phyloP scores from a whole-genome alignment of 1,140 invertebrate genomes.

The Aphis craccivora region DNA sequence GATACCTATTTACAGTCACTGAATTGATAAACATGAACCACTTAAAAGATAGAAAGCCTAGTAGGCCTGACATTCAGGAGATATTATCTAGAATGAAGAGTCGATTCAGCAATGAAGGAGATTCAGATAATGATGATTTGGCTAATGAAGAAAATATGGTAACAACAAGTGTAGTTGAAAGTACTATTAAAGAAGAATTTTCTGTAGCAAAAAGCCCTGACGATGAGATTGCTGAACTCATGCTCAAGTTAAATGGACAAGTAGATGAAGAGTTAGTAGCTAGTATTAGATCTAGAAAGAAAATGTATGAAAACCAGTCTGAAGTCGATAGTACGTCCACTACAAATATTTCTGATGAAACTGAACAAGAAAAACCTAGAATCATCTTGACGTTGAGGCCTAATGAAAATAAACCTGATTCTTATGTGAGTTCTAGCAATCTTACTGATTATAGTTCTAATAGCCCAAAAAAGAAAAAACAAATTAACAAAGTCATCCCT shows the following conservation, averaged over 20 bases:
- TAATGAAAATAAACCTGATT: slow-evolving; percentile 59
- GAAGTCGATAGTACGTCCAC: slow-evolving; percentile 43
- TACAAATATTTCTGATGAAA: slow-evolving; percentile 15
- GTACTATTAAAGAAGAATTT: slow-evolving; percentile 42
- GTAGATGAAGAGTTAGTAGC: slow-evolving; percentile 52
- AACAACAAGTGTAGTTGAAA: slow-evolving; percentile 23
- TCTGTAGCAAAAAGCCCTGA: slow-evolving; percentile 26
- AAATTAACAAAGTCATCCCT: not conserved
- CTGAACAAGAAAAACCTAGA: slow-evolving; percentile 59
- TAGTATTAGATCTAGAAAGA: slow-evolving; percentile 48
- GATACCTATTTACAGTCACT: not conserved
- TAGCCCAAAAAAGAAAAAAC: slow-evolving; percentile 48
- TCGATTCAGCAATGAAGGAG: slow-evolving; percentile 21
- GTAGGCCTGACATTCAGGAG: slow-evolving; percentile 50
- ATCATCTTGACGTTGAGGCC: slow-evolving; percentile 61
- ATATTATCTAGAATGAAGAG: slow-evolving; percentile 54
- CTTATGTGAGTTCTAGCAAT: slow-evolving; percentile 56
- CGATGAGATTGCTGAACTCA: slow-evolving; percentile 51
- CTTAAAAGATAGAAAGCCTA: slow-evolving; percentile 39
- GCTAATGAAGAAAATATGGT: slow-evolving; percentile 32
- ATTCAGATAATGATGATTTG: slow-evolving; percentile 30
- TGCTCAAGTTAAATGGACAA: slow-evolving; percentile 49
- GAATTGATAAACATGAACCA: slow-evolving; percentile 5
- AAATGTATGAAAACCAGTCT: slow-evolving; percentile 52
- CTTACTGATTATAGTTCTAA: slow-evolving; percentile 43